These are phyloP conservation scores for Copidosoma aretas DNA, from an alignment of 2,888 invertebrate genomes.

Conservation along the genomic window DNA sequence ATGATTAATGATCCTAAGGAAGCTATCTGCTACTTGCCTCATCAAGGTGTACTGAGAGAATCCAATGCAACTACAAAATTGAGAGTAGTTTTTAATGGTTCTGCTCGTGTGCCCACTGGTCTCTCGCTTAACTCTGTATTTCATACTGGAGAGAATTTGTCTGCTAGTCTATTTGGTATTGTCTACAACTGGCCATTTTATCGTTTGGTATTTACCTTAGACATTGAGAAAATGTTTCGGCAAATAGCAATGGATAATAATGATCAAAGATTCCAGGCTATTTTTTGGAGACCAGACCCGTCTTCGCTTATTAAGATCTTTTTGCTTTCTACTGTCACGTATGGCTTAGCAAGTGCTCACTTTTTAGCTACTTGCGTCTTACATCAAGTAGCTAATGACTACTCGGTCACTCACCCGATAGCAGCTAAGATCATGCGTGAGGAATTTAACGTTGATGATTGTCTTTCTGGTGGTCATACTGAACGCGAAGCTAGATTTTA, in stretches of 20 bases:
- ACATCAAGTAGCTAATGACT: too few species aligned
- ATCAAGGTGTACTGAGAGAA: slow-evolving; percentile 37
- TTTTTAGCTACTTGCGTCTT: too few species aligned
- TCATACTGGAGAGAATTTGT: slow-evolving; percentile 37
- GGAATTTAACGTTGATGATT: too few species aligned
- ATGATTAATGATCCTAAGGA: background rate
- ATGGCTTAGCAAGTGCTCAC: too few species aligned
- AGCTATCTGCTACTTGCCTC: slow-evolving; percentile 35
- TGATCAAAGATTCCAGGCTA: slow-evolving; percentile 32
- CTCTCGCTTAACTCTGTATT: slow-evolving; percentile 38
- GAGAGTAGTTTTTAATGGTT: slow-evolving; percentile 39
- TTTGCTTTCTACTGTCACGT: too few species aligned
- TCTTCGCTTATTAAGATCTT: too few species aligned
- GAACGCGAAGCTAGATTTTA: too few species aligned
- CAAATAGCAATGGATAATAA: slow-evolving; percentile 33
- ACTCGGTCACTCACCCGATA: too few species aligned
- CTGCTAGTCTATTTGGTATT: slow-evolving; percentile 29
- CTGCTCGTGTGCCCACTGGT: slow-evolving; percentile 31
- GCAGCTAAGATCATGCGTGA: too few species aligned
- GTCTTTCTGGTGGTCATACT: too few species aligned
- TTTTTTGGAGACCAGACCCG: slow-evolving; percentile 21
- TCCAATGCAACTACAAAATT: slow-evolving; percentile 37
- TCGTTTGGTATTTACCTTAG: slow-evolving; percentile 30
- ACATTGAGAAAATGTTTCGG: slow-evolving; percentile 40
- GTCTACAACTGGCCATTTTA: slow-evolving; percentile 29